Conservation (phyloP, 2,113 vertebrate species). For the Ardeotis arabs region DNA sequence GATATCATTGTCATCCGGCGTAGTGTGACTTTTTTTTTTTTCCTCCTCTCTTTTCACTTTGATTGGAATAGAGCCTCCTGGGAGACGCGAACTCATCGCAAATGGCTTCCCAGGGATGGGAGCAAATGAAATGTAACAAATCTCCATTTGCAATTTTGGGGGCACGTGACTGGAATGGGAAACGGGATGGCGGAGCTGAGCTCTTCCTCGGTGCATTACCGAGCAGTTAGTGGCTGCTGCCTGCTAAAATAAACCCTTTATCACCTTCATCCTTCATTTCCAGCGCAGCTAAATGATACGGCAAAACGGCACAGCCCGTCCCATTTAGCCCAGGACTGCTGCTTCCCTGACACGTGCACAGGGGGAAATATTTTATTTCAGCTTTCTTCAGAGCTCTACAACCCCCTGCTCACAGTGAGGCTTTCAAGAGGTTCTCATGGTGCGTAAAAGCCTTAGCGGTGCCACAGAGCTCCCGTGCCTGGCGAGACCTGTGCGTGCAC, state of each 20-base stretch:
- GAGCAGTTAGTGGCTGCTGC: not conserved
- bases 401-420: rapidly evolving
- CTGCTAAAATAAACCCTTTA: conserved; percentile 20
- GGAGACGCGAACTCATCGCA: conserved; percentile 78
- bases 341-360: rapidly evolving
- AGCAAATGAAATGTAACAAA: conserved; percentile 91
- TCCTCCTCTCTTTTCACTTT: conserved; percentile 14
- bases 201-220: not conserved
- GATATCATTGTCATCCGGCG: not conserved
- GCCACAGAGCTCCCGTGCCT: rapidly evolving
- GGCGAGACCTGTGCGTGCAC: rapidly evolving
- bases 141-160: conserved; percentile 86
- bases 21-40: not conserved
- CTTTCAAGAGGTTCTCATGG: rapidly evolving
- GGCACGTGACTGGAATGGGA: conserved; percentile 79
- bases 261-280: conserved; percentile 27
- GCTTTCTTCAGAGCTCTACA: not conserved
- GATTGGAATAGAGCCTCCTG: conserved; percentile 61
- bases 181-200: conserved; percentile 75
- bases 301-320: not conserved
- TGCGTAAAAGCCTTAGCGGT: not conserved
- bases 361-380: not conserved
- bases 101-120: conserved; percentile 76
- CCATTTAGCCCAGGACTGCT: not conserved
- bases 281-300: not conserved